Evolutionary conservation across 2,888 invertebrate species (phyloP), one percentile per base, ranked within the genome.

Genomic region (Epirrita christyi): DNA sequence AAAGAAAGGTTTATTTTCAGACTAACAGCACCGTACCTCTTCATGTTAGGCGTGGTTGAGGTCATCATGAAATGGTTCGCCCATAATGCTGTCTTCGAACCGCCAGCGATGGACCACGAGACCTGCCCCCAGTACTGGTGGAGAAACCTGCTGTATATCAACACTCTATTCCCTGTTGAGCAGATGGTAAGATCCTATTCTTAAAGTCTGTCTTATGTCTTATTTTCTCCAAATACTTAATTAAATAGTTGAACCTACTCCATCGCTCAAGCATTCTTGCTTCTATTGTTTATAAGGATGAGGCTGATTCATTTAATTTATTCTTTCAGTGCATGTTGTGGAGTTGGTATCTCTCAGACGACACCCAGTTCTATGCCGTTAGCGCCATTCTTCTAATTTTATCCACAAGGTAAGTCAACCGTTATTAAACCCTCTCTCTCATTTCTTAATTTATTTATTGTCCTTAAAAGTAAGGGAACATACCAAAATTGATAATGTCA

Each of bases 291-390:
- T 41, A n/a, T n/a, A n/a, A n/a, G 6, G 10, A 7, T 13, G 27
- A 15, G 42, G 3, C 7, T 40, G 8, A 15, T 40, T 5, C 8
- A 8, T 7, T 40, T 40, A 8, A 8, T 50, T 32, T 41, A 40
- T 36, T 36, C 14, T 83, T 85, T 42, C 89, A 97, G 97, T 97
- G 97, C 80, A 97, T 97, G 97, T 81, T 97, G 34, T 97, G 97
- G 97, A 97, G 97, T 90, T 97, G 97, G 97, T 97, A 97, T 76
- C 88, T 97, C 44, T 96, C 97, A 0, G 96, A 97, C 72, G 97
- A 97, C 78, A 96, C 97, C 0, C 97, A 97, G 76, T 97, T 97
- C 85, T 97, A 97, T 78, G 94, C 96, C 0, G 93, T 97, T 62
- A 96, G 97, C 61, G 96, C 96, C 0, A 93, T 97, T 5, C 94